These are phyloP conservation scores for Scotopteryx bipunctaria DNA, from an alignment of 2,888 invertebrate species.

Conservation along the genomic window DNA sequence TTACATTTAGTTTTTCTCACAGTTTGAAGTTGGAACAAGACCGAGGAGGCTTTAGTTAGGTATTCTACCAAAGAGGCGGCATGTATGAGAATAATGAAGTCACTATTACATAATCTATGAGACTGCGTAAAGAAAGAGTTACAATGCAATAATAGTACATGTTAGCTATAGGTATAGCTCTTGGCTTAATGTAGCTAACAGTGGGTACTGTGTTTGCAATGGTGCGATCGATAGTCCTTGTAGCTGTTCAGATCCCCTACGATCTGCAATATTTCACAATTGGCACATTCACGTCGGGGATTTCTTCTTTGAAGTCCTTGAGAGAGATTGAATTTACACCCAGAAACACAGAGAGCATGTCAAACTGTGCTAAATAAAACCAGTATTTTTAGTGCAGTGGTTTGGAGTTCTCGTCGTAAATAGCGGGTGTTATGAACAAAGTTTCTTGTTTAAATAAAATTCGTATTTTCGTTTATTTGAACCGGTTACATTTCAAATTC, in stretches of 20 bases:
- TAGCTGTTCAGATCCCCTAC: slow-evolving; percentile 5
- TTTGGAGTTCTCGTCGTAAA: slow-evolving; percentile 4
- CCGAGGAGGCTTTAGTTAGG: too few relatives aligned
- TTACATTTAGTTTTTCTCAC: too few relatives aligned
- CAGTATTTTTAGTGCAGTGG: neutral
- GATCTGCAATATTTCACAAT: slow-evolving; percentile 10
- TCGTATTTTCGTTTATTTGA: neutral
- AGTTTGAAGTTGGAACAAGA: too few relatives aligned
- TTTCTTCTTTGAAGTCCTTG: neutral
- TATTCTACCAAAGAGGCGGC: too few relatives aligned
- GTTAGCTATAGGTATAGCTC: too few relatives aligned
- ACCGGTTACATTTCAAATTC: neutral
- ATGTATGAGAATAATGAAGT: too few relatives aligned
- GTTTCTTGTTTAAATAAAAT: neutral
- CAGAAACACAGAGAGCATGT: neutral
- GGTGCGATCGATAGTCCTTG: too few relatives aligned
- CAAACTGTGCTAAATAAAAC: neutral
- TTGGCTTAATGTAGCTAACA: too few relatives aligned
- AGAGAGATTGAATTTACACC: slow-evolving; percentile 4
- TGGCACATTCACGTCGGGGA: neutral
- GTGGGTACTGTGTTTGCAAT: too few relatives aligned
- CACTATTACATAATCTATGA: too few relatives aligned
- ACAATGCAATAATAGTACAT: too few relatives aligned
- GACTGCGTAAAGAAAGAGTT: too few relatives aligned
- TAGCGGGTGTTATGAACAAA: neutral